Base-by-base conservation (phyloP, 1,140 invertebrate genomes). In the Drosophila nasuta region DNA sequence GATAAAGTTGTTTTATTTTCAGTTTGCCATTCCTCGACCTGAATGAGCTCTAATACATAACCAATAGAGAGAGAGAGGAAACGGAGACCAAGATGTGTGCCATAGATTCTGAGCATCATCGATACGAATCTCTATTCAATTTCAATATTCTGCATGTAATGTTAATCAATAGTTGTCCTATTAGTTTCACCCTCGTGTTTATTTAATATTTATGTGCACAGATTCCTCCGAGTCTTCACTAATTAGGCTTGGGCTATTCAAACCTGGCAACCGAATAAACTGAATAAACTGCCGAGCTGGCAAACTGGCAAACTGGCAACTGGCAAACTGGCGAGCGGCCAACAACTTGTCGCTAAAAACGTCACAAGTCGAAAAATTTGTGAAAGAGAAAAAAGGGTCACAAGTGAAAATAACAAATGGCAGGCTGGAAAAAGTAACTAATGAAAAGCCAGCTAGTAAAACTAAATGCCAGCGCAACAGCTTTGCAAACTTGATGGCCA, bases 321-420 rank as follows among this genome's bases (percentile, higher is more conserved):
- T 48, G 43, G 49, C 49, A 13, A 8, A 41, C 33, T 69, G 66
- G 66, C 66, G 33, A 35, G 33, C 6, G 8, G 62, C 70, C 70
- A 72, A 72, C 46, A 66, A 58, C 70, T 57, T 72, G 70, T 71
- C 69, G 43, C 51, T 11, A 52, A 72, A 66, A 71, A 49, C 58
- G 56, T 30, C 38, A 59, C 52, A 73, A 66, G 63, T 38, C 33
- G 20, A 49, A 41, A 46, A 54, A 54, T 13, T 57, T 48, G 57
- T 56, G 30, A 73, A 77, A 43, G 7, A 51, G 78, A 63, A 25
- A 52, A 51, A 82, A 66, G 41, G 66, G 56, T 59, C 58, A 48
- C 62, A 49, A 67, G 63, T 68, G 45, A 46, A 75, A 82, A 64
- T 70, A 71, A 67, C 63, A 60, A 81, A 81, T 74, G 60, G 33